Evolutionary conservation across 1,140 invertebrate species (phyloP).

Genomic region (Lasioglossum albipes): DNA sequence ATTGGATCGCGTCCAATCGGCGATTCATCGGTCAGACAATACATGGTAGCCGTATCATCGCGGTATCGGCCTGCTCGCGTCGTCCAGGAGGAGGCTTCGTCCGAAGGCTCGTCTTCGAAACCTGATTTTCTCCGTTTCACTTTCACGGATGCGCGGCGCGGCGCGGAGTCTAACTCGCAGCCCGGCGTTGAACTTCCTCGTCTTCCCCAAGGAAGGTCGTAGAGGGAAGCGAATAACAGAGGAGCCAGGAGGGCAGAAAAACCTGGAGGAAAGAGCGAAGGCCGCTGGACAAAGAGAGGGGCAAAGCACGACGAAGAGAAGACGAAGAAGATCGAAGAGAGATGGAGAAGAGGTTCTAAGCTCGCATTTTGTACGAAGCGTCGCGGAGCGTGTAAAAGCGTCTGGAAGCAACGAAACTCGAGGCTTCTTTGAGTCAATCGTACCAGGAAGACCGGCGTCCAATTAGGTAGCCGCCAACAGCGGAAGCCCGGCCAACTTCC

Average conservation of each 20-base stretch:
- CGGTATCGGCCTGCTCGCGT: not conserved
- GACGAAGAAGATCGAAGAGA: too few species aligned
- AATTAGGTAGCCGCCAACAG: conserved; percentile 60
- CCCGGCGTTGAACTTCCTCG: conserved; percentile 51
- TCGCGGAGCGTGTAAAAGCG: not conserved
- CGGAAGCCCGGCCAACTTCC: conserved; percentile 60
- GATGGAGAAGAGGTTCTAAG: too few species aligned
- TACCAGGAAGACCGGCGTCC: conserved; percentile 60
- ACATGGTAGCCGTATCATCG: conserved; percentile 20
- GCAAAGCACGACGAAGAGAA: not conserved
- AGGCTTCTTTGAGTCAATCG: conserved; percentile 33
- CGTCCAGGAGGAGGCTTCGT: not conserved
- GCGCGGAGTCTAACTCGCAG: conserved; percentile 36
- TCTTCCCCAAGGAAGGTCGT: conserved; percentile 16
- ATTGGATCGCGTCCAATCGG: conserved; percentile 14
- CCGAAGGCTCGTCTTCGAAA: conserved; percentile 65
- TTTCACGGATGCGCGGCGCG: conserved; percentile 46
- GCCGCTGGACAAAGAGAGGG: not conserved
- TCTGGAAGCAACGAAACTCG: not conserved
- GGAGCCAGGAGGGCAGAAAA: not conserved
- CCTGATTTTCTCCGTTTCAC: conserved; percentile 69
- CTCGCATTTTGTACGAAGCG: too few species aligned
- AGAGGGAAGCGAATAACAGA: not conserved
- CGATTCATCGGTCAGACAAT: conserved; percentile 40
- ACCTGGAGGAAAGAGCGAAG: not conserved